Evolutionary conservation across 37 sponge, comb jelly and placozoan genomes (phyloP), one percentile per base, ranked within the genome.

Genomic region (Axinella damicornis): DNA sequence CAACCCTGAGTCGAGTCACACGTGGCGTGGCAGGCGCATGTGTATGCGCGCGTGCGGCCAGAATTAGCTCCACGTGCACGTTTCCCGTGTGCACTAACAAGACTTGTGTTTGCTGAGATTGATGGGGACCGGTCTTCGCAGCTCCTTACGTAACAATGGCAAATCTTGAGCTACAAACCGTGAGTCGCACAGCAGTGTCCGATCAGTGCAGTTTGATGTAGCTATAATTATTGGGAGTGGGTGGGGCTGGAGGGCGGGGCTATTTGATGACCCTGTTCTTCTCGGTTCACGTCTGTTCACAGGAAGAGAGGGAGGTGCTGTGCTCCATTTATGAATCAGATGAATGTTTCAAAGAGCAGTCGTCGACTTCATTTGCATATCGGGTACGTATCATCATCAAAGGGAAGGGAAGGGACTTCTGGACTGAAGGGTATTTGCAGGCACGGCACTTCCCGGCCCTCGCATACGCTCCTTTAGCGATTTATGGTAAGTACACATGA

Each of bases 231-330:
- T n/a, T n/a, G n/a, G n/a, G n/a, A n/a, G 46, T 46, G 46, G 46
- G 46, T 46, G 46, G 46, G 46, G 46, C 46, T 46, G 46, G 9
- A 46, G 46, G 46, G 46, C 46, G 46, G 46, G 46, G 46, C 46
- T 46, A 46, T 9, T 46, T 46, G 9, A 46, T 46, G 30, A 69
- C 2, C 27, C 28, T 22, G 22, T 33, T 32, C 2, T 5, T n/a
- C 37, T 38, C 12, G 31, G 5, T 40, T n/a, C 41, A 24, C 57
- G n/a, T n/a, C n/a, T n/a, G n/a, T n/a, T n/a, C n/a, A 0, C 63
- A 95, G 95, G 97, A 96, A 73, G 97, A 96, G 76, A 70, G 83
- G 24, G 97, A 96, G 74, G 95, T 92, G 0, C 58, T 96, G 40
- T 33, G 55, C 32, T 94, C 95, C 17, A 96, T 96, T 15, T 96